Percentiles rank a stretch among this genome's conserved stretches.
phyloP scores from a whole-genome alignment of 2,888 invertebrate species.

The Nomada fucata region DNA sequence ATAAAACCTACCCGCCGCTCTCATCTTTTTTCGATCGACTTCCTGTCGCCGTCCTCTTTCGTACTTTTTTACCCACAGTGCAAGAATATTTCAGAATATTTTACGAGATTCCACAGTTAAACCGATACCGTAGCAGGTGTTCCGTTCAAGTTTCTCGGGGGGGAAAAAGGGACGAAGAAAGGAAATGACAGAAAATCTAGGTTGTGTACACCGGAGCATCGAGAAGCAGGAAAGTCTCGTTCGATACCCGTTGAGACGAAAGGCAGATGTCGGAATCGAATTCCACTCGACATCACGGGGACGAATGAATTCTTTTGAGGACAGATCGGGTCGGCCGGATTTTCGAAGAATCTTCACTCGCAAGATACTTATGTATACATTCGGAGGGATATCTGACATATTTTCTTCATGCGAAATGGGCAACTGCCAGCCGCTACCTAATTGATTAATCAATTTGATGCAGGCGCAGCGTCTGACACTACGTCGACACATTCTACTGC shows the following conservation, averaged over 20 bases:
- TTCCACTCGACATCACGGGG: conserved; percentile 49
- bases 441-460: no score
- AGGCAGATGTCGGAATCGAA: conserved; percentile 65
- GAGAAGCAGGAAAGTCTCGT: conserved; percentile 36
- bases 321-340: conserved; percentile 52
- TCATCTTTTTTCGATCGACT: neutral
- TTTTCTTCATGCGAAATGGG: neutral
- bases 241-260: conserved; percentile 52
- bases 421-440: neutral
- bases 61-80: conserved; percentile 30
- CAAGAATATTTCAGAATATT: conserved; percentile 77
- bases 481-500: neutral
- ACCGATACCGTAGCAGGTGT: conserved; percentile 64
- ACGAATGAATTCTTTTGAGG: conserved; percentile 63
- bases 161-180: conserved; percentile 19
- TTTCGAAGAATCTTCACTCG: conserved; percentile 36
- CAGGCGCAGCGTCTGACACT: neutral
- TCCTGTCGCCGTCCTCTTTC: conserved; percentile 1
- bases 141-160: conserved; percentile 27
- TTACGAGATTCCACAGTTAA: conserved; percentile 65
- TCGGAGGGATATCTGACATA: conserved; percentile 7
- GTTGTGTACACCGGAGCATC: conserved; percentile 60
- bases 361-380: neutral
- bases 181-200: conserved; percentile 57
- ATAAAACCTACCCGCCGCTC: conserved; percentile 6